Conservation (phyloP, 1,140 invertebrate genomes). For the Kradibia gibbosae region DNA sequence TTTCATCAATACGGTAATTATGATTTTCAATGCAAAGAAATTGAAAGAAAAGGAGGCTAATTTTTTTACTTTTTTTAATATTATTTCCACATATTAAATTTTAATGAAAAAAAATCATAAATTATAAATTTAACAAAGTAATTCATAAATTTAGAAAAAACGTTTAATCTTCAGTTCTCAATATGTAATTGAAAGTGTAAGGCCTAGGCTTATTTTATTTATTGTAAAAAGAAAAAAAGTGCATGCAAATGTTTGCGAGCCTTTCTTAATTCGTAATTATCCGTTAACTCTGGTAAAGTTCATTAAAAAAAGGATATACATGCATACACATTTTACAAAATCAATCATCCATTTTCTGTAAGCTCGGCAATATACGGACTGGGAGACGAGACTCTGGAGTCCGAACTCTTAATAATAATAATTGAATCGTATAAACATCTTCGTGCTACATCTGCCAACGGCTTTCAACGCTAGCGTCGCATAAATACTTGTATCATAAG, state of each 20-base stretch:
- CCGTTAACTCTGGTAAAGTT: background rate
- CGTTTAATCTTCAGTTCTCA: too few relatives aligned
- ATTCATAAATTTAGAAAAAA: too few relatives aligned
- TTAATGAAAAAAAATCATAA: too few relatives aligned
- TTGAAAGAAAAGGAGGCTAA: too few relatives aligned
- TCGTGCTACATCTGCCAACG: background rate
- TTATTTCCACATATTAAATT: too few relatives aligned
- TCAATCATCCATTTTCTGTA: conserved; percentile 5
- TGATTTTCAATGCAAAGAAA: too few relatives aligned
- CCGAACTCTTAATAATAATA: background rate
- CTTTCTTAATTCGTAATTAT: conserved; percentile 6
- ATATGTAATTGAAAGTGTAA: conserved; percentile 35
- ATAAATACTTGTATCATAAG: conserved; percentile 22
- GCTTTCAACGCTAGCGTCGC: conserved; percentile 17
- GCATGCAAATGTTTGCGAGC: background rate
- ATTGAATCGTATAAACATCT: conserved; percentile 10
- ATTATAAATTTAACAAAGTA: background rate
- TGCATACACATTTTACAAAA: background rate
- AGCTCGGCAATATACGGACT: background rate
- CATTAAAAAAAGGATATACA: background rate
- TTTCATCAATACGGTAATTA: too few relatives aligned
- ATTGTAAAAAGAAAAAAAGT: conserved; percentile 31
- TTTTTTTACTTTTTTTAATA: too few relatives aligned
- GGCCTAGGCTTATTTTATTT: conserved; percentile 4
- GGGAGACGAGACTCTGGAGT: background rate